Evolutionary conservation across 2,797 vertebrate genomes (phyloP), one percentile per base, ranked within the genome.

Genomic region (Pantherophis alleghaniensis): DNA sequence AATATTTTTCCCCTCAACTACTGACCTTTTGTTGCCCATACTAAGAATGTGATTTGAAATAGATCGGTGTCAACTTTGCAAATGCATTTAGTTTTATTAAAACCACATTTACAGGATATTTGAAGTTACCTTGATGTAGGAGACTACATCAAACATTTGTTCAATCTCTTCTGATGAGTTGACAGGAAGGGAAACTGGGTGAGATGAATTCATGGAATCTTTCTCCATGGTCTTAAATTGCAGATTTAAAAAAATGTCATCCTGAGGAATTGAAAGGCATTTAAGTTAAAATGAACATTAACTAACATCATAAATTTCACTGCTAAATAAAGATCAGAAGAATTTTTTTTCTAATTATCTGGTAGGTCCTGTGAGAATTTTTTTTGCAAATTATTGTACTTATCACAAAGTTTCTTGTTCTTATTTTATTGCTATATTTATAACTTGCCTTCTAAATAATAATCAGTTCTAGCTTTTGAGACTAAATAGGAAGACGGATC

Each of bases 71-170:
- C 51, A 51, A 93, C 87, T 56, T 89, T 89, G 18, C 18, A 63
- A 91, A 56, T 89, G 16, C 20, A 42, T 91, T 88, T 89, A 91
- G 63, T 89, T 86, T 93, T 89, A 93, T 93, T 89, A 89, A 91
- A 91, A 91, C 13, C 69, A 91, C 26, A 59, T 91, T 94, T 88
- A 28, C 60, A 86, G 59, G 47, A 92, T 91, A 94, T 95, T 87
- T 53, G n/a, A 79, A 95, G n/a, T 95, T 97, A 99, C 99, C 99
- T 99, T 99, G 95, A 98, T 98, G 95, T 99, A 99, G 37, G 99
- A 99, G 95, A 99, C 98, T 0, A 97, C 97, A 98, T 99, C 99
- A 98, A 99, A 99, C 98, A 99, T 99, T 97, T 99, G 99, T 93
- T 98, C 98, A 94, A 99, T 98, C 97, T 99, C 98, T 90, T 98